Evolutionary conservation across 2,888 invertebrate genomes (phyloP).

Genomic region (Ligdia adustata): DNA sequence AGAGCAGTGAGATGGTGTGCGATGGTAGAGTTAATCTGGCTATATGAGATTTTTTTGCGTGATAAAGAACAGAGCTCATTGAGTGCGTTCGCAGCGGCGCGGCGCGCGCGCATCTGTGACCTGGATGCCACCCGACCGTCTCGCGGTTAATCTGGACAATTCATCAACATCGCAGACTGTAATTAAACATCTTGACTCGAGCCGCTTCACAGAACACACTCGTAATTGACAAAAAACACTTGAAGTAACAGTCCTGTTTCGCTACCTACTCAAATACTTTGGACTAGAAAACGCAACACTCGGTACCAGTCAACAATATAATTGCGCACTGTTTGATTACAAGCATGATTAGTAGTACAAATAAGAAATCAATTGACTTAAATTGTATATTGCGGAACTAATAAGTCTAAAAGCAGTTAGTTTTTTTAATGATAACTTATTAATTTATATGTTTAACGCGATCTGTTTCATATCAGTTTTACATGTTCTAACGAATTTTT

Average conservation of each 20-base stretch:
- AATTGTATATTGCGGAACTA: too few species aligned
- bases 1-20: conserved; percentile 8
- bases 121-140: conserved; percentile 73
- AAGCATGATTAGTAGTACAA: conserved; percentile 2
- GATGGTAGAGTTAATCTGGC: conserved; percentile 45
- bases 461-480: too few species aligned
- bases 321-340: conserved; percentile 13
- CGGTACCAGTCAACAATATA: conserved; percentile 13
- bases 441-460: too few species aligned
- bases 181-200: conserved; percentile 35
- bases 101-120: conserved; percentile 68
- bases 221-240: conserved; percentile 26
- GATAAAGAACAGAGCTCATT: conserved; percentile 64
- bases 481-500: too few species aligned
- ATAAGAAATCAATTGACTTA: neutral
- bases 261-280: conserved; percentile 22
- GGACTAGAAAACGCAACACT: conserved; percentile 27
- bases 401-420: too few species aligned
- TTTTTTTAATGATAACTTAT: too few species aligned
- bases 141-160: conserved; percentile 70
- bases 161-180: conserved; percentile 59
- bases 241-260: conserved; percentile 22
- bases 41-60: conserved; percentile 54
- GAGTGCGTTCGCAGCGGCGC: conserved; percentile 60
- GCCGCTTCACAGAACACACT: conserved; percentile 33